These are phyloP conservation scores for Cyphomyrus discorhynchus DNA, from an alignment of 2,113 vertebrate genomes.

Conservation along the genomic window DNA sequence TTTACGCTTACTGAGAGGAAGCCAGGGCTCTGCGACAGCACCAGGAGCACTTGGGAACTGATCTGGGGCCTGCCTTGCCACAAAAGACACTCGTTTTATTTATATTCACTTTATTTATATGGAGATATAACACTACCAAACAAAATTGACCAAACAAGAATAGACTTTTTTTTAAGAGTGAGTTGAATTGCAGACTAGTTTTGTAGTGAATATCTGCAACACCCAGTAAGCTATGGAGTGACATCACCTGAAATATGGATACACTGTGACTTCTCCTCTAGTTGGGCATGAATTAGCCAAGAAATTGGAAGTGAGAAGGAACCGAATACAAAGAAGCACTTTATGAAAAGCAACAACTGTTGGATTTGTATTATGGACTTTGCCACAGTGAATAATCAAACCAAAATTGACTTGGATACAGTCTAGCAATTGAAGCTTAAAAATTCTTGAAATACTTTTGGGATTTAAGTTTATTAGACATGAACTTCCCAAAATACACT, in stretches of 20 bases:
- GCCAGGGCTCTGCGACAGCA: slow-evolving; percentile 36
- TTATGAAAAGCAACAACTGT: neutral
- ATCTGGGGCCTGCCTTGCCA: neutral
- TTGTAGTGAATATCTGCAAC: neutral
- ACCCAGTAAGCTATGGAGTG: neutral
- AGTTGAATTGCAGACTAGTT: neutral
- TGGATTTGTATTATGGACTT: neutral
- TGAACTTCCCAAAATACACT: neutral
- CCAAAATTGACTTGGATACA: neutral
- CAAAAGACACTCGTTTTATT: neutral
- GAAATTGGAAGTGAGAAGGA: neutral
- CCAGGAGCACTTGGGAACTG: neutral
- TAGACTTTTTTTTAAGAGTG: neutral
- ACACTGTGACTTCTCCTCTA: neutral
- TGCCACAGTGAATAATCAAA: neutral
- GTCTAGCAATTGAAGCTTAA: neutral
- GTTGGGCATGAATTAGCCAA: neutral
- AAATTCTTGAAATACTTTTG: neutral
- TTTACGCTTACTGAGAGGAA: slow-evolving; percentile 28
- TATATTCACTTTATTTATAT: neutral
- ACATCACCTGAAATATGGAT: neutral
- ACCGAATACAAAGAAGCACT: neutral
- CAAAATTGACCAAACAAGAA: neutral
- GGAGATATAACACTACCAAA: neutral
- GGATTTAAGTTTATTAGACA: neutral